Conservation (phyloP, 2,888 invertebrate species). For the Drosophila paramelanica region DNA sequence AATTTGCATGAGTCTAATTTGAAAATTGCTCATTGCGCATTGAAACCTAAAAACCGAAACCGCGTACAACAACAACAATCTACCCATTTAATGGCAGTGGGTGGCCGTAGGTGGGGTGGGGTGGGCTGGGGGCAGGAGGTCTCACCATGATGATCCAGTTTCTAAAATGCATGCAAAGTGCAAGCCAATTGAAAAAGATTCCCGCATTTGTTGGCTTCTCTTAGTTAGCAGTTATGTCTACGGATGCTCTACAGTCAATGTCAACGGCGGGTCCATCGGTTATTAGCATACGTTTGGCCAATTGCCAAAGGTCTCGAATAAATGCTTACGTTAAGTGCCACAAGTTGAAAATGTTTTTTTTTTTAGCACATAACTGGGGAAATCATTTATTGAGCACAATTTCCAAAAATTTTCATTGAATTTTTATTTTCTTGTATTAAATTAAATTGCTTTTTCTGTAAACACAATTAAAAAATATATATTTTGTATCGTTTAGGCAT, state of each 20-base stretch:
- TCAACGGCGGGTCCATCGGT: conserved; percentile 36
- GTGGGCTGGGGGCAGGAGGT: conserved; percentile 1
- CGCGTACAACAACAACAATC: conserved; percentile 24
- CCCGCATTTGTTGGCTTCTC: conserved; percentile 44
- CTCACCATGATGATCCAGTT: conserved; percentile 61
- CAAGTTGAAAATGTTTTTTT: too few relatives aligned
- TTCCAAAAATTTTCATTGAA: too few relatives aligned
- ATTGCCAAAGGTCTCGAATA: not conserved
- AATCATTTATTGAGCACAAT: too few relatives aligned
- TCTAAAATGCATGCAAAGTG: conserved; percentile 64
- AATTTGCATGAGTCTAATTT: conserved; percentile 80
- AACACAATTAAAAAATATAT: too few relatives aligned
- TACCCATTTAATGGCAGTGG: conserved; percentile 47
- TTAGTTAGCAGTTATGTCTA: conserved; percentile 32
- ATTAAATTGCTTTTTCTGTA: too few relatives aligned
- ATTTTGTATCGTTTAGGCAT: too few relatives aligned
- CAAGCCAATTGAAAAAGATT: conserved; percentile 74
- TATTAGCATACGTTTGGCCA: not conserved
- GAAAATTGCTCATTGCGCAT: conserved; percentile 77
- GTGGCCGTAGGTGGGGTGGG: not conserved
- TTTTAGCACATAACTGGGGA: too few relatives aligned
- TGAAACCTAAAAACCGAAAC: conserved; percentile 56
- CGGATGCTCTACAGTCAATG: conserved; percentile 56
- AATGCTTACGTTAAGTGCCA: too few relatives aligned
- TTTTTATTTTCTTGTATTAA: too few relatives aligned